phyloP scores from a whole-genome alignment of 2,888 invertebrate species.

The Drosophila recens region DNA sequence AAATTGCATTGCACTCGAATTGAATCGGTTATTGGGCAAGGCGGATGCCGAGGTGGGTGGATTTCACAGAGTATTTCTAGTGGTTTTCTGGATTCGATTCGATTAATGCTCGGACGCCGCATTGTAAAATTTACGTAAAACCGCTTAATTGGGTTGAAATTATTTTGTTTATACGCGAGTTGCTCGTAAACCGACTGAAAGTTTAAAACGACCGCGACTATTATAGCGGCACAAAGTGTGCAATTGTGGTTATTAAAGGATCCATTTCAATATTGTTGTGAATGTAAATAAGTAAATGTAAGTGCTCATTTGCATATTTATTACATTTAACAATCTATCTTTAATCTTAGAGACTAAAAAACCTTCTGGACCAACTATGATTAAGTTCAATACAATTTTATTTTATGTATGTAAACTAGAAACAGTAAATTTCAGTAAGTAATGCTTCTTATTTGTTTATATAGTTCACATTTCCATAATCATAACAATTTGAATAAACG shows the following conservation, averaged over 20 bases:
- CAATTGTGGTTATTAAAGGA: conserved; percentile 51
- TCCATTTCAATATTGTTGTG: conserved; percentile 28
- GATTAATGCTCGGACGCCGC: conserved; percentile 49
- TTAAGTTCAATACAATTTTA: background rate
- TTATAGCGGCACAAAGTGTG: conserved; percentile 56
- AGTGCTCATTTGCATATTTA: conserved; percentile 5
- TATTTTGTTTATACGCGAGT: conserved; percentile 64
- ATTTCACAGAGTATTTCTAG: background rate
- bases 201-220: conserved; percentile 52
- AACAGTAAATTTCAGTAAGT: background rate
- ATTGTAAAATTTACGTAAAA: conserved; percentile 65
- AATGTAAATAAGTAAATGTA: conserved; percentile 7
- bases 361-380: too few relatives aligned
- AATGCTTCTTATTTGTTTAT: background rate
- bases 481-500: background rate
- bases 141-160: conserved; percentile 74
- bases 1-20: conserved; percentile 64
- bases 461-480: background rate
- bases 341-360: background rate
- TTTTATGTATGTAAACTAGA: too few relatives aligned
- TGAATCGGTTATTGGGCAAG: conserved; percentile 23
- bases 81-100: conserved; percentile 16
- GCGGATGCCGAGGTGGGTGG: conserved; percentile 2
- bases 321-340: background rate
- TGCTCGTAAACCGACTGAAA: conserved; percentile 41